Percentiles rank a stretch among this genome's conserved stretches.
Evolutionary conservation across 2,113 vertebrate species (phyloP).

Genomic region (Clarias macrocephalus): DNA sequence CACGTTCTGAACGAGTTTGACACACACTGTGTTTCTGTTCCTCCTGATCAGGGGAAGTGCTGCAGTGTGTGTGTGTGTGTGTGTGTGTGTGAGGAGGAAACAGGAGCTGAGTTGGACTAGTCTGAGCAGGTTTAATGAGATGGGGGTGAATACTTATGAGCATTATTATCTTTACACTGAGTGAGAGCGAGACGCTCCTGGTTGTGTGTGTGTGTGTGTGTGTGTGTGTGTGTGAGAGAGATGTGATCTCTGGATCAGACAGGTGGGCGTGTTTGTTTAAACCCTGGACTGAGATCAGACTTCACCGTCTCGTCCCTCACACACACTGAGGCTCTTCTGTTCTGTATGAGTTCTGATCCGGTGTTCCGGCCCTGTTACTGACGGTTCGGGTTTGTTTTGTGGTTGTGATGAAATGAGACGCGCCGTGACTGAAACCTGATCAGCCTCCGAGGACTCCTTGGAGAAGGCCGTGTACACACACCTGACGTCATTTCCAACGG

Average conservation of each 20-base stretch:
- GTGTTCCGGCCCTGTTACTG: background rate
- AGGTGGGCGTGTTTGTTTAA: background rate
- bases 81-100: background rate
- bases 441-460: conserved; percentile 43
- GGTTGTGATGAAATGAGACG: conserved; percentile 68
- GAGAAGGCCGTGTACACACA: conserved; percentile 22
- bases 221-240: too few species aligned
- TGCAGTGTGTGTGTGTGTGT: too few species aligned
- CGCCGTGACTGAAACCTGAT: conserved; percentile 68
- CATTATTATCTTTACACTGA: background rate
- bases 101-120: background rate
- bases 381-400: conserved; percentile 52
- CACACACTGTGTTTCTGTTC: background rate
- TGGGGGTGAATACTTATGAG: background rate
- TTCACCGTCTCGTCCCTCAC: background rate
- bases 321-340: background rate
- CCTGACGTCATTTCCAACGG: background rate
- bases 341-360: conserved; percentile 12
- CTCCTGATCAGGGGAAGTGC: background rate
- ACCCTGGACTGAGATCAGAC: too few species aligned
- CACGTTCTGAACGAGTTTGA: background rate
- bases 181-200: background rate
- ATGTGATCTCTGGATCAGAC: too few species aligned
- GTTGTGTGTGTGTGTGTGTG: too few species aligned
- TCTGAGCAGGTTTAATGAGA: background rate